A percentile compares a stretch with the other conserved stretches of the same genome.
Conservation (phyloP, 2,113 vertebrate species). For the Lutjanus erythropterus region DNA sequence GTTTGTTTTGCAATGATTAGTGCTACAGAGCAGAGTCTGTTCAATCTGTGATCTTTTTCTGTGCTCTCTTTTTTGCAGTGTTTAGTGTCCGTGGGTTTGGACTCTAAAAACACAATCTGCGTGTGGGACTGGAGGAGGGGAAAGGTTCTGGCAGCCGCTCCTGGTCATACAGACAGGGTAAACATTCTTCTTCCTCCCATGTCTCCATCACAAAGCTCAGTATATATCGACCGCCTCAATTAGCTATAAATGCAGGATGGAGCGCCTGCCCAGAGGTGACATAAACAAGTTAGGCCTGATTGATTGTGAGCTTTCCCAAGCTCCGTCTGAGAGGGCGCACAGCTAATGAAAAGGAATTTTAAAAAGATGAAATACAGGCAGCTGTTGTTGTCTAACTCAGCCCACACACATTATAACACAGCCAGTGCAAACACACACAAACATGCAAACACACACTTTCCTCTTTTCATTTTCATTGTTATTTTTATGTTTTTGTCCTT, state of each 20-base stretch:
- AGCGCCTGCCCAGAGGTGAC: constrained; percentile 41
- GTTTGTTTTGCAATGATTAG: constrained; percentile 50
- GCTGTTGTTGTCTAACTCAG: constrained; percentile 60
- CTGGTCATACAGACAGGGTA: constrained; percentile 98
- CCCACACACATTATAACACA: constrained; percentile 52
- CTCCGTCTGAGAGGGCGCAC: constrained; percentile 40
- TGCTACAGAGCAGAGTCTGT: constrained; percentile 43
- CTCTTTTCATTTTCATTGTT: constrained; percentile 23
- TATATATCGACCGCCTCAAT: constrained; percentile 65
- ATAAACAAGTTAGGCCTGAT: constrained; percentile 75
- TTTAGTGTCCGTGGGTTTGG: constrained; percentile 97
- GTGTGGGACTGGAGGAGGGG: constrained; percentile 99
- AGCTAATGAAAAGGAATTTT: constrained; percentile 75
- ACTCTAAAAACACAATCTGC: constrained; percentile 98
- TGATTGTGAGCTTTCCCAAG: constrained; percentile 64
- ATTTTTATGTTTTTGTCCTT: neutral
- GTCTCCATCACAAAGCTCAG: constrained; percentile 49
- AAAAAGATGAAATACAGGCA: constrained; percentile 71
- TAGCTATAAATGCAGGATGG: constrained; percentile 55
- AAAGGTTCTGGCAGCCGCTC: constrained; percentile 94
- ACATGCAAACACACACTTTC: no score
- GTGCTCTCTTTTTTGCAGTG: constrained; percentile 87
- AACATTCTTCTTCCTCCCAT: constrained; percentile 59
- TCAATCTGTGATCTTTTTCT: constrained; percentile 54
- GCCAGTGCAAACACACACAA: constrained; percentile 8